Evolutionary conservation across 2,888 invertebrate genomes (phyloP).

Genomic region (Coecobrya sp.): DNA sequence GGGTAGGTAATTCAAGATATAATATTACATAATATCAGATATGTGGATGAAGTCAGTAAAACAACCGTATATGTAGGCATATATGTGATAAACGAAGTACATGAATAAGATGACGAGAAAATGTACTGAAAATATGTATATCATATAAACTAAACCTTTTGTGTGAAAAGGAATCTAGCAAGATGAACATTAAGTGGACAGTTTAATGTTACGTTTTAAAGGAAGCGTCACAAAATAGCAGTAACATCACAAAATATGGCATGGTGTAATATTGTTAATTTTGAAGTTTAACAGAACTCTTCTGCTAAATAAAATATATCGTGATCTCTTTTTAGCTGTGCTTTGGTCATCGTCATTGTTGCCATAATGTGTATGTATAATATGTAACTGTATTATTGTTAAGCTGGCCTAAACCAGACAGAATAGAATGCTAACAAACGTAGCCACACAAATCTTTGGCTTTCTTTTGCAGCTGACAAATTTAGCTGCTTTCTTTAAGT

Average conservation of each 20-base stretch:
- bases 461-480: slow-evolving; percentile 65
- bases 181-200: slow-evolving; percentile 67
- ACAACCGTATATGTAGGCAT: neutral
- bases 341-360: slow-evolving; percentile 14
- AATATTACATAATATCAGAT: neutral
- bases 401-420: neutral
- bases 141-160: slow-evolving; percentile 33
- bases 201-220: slow-evolving; percentile 72
- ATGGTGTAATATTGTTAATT: slow-evolving; percentile 33
- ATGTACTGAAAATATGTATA: neutral
- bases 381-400: slow-evolving; percentile 17
- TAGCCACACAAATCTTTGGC: slow-evolving; percentile 1
- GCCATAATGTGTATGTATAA: neutral
- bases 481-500: slow-evolving; percentile 28
- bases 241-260: slow-evolving; percentile 43
- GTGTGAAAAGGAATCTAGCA: slow-evolving; percentile 70
- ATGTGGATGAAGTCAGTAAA: neutral
- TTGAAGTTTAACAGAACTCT: neutral
- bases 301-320: neutral
- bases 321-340: slow-evolving; percentile 1
- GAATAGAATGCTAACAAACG: neutral
- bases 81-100: neutral
- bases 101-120: slow-evolving; percentile 13
- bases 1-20: neutral
- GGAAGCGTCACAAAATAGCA: slow-evolving; percentile 28